Conservation (phyloP, 2,888 invertebrate species). For the Sturmia bella region DNA sequence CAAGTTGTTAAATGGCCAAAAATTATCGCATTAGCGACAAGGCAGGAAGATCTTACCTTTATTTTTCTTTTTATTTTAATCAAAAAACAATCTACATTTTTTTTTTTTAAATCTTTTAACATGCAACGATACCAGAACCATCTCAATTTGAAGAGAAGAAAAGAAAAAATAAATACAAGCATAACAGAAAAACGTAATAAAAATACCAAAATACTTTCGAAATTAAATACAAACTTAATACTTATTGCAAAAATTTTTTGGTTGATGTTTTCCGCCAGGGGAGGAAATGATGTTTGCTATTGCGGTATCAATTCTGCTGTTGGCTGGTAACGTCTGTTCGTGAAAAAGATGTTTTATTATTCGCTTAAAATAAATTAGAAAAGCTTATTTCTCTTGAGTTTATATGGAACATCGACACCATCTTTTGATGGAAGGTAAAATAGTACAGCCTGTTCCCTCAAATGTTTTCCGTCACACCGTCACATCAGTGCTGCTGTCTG, state of each 20-base stretch:
- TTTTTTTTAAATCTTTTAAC: too few species aligned
- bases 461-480: neutral
- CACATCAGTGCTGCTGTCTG: slow-evolving; percentile 4
- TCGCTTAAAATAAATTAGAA: slow-evolving; percentile 34
- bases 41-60: too few species aligned
- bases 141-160: neutral
- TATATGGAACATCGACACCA: slow-evolving; percentile 16
- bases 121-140: too few species aligned
- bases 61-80: slow-evolving; percentile 17
- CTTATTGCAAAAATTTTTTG: slow-evolving; percentile 51
- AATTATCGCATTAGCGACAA: too few species aligned
- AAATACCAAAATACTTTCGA: slow-evolving; percentile 69
- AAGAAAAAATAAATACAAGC: neutral
- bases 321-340: neutral
- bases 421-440: slow-evolving; percentile 49
- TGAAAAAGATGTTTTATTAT: slow-evolving; percentile 16
- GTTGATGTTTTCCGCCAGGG: slow-evolving; percentile 24
- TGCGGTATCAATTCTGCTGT: neutral
- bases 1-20: too few species aligned
- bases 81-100: slow-evolving; percentile 7
- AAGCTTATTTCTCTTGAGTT: slow-evolving; percentile 12
- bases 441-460: neutral
- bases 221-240: slow-evolving; percentile 64
- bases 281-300: slow-evolving; percentile 5
- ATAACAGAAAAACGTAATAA: slow-evolving; percentile 63